Conservation (phyloP, 1,140 invertebrate species). For the Ceratina australensis region DNA sequence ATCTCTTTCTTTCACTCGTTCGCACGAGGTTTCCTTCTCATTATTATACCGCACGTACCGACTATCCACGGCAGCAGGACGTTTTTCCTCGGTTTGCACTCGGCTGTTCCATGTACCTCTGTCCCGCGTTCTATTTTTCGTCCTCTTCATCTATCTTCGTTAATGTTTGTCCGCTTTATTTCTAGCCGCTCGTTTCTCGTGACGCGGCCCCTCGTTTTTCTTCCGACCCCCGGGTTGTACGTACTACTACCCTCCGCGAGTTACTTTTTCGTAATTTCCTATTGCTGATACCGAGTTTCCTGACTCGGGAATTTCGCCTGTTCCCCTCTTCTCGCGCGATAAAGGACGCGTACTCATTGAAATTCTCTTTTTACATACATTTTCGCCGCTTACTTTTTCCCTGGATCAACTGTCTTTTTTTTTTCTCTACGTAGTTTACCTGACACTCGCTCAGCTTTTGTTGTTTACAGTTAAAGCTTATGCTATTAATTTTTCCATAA, state of each 20-base stretch:
- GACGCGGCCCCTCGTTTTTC: conserved; percentile 40
- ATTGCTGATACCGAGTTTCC: conserved; percentile 40
- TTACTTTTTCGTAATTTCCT: conserved; percentile 47
- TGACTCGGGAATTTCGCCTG: conserved; percentile 2
- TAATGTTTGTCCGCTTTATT: conserved; percentile 49
- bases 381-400: too few relatives aligned
- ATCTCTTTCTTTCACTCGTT: background rate
- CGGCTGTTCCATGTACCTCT: conserved; percentile 2
- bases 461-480: too few relatives aligned
- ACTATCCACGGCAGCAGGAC: background rate
- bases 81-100: conserved; percentile 8
- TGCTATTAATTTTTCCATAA: too few relatives aligned
- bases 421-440: too few relatives aligned
- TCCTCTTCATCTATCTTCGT: conserved; percentile 45
- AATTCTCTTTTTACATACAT: background rate
- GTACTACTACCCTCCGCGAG: background rate
- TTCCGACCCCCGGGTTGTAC: background rate
- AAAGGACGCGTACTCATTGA: conserved; percentile 1
- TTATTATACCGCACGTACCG: conserved; percentile 16
- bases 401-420: too few relatives aligned
- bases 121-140: conserved; percentile 27
- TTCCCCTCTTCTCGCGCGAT: background rate
- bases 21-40: background rate
- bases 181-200: conserved; percentile 27
- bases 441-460: too few relatives aligned